These are phyloP conservation scores for Sinosuthora webbiana DNA, from an alignment of 2,113 vertebrate species.

Conservation along the genomic window DNA sequence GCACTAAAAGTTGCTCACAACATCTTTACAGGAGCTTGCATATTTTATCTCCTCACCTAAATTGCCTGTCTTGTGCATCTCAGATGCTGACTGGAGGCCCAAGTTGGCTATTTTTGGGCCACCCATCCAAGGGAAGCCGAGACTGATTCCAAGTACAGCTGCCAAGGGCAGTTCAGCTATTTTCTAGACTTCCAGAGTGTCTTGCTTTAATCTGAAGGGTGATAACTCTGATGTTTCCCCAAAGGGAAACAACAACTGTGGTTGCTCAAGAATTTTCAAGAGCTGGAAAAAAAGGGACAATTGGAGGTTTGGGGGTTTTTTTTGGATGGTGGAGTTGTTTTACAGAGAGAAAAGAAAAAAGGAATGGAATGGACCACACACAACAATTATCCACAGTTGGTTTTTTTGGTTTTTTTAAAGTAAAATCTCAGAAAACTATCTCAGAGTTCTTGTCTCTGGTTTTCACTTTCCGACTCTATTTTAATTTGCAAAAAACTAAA, in stretches of 20 bases:
- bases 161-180: background rate
- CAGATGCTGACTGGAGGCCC: background rate
- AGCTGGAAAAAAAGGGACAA: background rate
- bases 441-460: background rate
- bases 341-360: background rate
- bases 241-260: background rate
- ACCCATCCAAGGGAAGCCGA: background rate
- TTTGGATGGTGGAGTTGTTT: rapidly evolving
- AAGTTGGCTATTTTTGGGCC: background rate
- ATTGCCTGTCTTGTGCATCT: background rate
- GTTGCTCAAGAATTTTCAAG: background rate
- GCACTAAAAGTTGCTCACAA: background rate
- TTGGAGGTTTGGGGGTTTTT: too few species aligned
- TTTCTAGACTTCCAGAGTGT: background rate
- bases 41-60: background rate
- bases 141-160: background rate
- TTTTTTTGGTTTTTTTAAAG: too few species aligned
- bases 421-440: background rate
- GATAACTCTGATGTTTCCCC: background rate
- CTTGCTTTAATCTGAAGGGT: background rate
- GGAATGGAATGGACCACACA: background rate
- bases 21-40: background rate
- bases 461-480: background rate
- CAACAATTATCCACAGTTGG: background rate
- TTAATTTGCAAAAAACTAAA: background rate